Evolutionary conservation across 2,113 vertebrate genomes (phyloP), one percentile per base, ranked within the genome.

Genomic region (Setophaga petechia): DNA sequence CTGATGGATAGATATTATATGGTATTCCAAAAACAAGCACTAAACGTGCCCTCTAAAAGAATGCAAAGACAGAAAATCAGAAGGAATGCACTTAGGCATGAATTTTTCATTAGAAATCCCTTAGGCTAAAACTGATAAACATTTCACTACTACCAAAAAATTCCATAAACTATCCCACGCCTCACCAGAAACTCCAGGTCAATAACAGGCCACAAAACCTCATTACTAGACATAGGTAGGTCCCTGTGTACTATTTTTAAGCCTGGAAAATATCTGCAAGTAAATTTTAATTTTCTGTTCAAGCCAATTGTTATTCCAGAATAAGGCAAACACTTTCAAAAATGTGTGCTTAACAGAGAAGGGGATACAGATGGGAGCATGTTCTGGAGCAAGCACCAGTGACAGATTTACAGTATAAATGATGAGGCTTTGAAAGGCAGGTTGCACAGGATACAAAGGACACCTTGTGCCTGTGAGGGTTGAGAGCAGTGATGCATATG

Each of bases 341-440:
- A 87, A 11, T 17, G 5, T 33, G 14, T 55, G 23, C 75, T 89
- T 79, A 69, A 65, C 39, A 57, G 68, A 69, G 58, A 62, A 62
- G 19, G 9, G 12, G 57, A 44, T 79, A 68, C 55, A 93, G 67
- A 65, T n/a, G 27, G 54, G 67, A 37, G 12, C n/a, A 71, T 52
- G 39, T 54, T 77, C 55, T 49, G 59, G 31, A 89, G 44, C 47
- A 83, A 84, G 44, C 23, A 68, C 14, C 3, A 3, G 21, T 84
- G 85, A 81, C 87, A 88, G 63, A 67, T 90, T 90, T 94, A 49
- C 30, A 41, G 67, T 72, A 84, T 88, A 93, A 93, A 72, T 59
- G 28, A 84, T 90, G 83, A 81, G 52, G 15, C 57, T 94, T 92
- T 90, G 72, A 63, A 65, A 94, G 84, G 71, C 74, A 79, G 52